Evolutionary conservation across 2,797 vertebrate genomes (phyloP).

Genomic region (Arrhamphus sclerolepis): DNA sequence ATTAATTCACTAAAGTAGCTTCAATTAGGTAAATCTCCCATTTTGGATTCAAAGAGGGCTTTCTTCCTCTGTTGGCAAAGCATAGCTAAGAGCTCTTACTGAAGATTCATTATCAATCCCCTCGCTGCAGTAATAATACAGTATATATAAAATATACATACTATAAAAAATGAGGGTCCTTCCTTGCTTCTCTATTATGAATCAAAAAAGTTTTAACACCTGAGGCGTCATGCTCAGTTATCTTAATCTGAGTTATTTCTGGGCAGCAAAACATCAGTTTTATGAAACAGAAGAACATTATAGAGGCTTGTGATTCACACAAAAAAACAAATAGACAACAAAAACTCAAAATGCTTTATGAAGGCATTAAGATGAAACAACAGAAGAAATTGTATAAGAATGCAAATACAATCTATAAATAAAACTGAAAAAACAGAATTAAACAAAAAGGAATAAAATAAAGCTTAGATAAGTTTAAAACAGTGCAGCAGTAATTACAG

Average conservation of each 20-base stretch:
- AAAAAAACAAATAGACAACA: not conserved
- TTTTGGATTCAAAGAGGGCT: constrained; percentile 43
- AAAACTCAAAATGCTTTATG: no score
- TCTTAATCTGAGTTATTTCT: constrained; percentile 53
- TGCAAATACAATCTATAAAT: no score
- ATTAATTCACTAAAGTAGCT: constrained; percentile 60
- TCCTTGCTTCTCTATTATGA: constrained; percentile 21
- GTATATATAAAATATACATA: not conserved
- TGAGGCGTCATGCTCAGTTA: no score
- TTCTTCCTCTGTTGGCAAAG: constrained; percentile 36
- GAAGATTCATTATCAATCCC: constrained; percentile 58
- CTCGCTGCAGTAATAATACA: constrained; percentile 20
- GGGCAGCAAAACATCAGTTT: constrained; percentile 42
- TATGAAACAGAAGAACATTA: constrained; percentile 43
- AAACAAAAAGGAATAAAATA: no score
- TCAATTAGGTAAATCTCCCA: constrained; percentile 61
- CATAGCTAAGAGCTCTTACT: constrained; percentile 32
- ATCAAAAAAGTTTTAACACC: not conserved
- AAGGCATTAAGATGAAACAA: no score
- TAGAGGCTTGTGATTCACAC: constrained; percentile 33
- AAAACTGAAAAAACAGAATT: no score
- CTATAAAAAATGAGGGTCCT: constrained; percentile 31
- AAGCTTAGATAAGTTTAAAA: no score
- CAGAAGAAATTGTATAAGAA: no score
- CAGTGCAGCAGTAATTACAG: no score